Conservation (phyloP, 2,888 invertebrate species). For the Tetragonula carbonaria region DNA sequence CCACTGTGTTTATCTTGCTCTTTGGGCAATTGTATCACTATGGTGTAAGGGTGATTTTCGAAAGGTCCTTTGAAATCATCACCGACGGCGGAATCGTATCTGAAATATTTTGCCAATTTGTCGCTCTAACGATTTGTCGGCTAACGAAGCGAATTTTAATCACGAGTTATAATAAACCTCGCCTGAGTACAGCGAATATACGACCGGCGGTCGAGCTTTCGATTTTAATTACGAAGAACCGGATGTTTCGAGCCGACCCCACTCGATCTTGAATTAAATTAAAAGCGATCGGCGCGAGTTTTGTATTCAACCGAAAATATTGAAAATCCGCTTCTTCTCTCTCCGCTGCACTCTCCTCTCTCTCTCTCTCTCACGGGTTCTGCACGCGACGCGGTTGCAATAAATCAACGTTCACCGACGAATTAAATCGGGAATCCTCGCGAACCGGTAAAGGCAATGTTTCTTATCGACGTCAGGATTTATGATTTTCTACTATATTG, state of each 20-base stretch:
- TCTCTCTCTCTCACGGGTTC: no score
- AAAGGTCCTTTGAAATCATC: constrained; percentile 26
- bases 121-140: background rate
- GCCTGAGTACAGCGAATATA: background rate
- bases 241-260: background rate
- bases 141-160: constrained; percentile 9
- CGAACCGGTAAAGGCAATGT: background rate
- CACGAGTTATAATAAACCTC: background rate
- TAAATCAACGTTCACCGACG: background rate
- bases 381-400: background rate
- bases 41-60: constrained; percentile 71
- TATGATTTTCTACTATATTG: background rate
- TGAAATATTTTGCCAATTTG: constrained; percentile 18
- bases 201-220: constrained; percentile 2
- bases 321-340: background rate
- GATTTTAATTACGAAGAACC: constrained; percentile 33
- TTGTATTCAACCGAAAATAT: constrained; percentile 9
- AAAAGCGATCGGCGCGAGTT: background rate
- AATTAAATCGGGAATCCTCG: background rate
- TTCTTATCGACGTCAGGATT: background rate
- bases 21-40: constrained; percentile 76
- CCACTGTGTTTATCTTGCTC: constrained; percentile 43
- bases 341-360: no score
- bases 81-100: background rate
- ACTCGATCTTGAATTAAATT: constrained; percentile 19